Evolutionary conservation across 2,888 invertebrate species (phyloP).

Genomic region (Coenonympha glycerion): DNA sequence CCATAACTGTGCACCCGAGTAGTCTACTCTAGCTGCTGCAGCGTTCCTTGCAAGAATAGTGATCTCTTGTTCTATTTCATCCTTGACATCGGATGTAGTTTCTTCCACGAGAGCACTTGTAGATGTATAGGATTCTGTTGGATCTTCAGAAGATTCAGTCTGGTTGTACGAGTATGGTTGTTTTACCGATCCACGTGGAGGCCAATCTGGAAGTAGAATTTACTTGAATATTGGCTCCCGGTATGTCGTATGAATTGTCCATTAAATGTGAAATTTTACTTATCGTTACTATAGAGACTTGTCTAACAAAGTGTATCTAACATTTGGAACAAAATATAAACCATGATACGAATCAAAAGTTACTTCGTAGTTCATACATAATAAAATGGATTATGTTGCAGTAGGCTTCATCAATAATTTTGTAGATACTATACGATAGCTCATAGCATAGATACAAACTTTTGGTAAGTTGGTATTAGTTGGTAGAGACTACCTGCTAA

Average conservation of each 20-base stretch:
- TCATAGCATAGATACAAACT: no score
- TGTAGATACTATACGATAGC: no score
- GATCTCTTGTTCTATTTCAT: constrained; percentile 27
- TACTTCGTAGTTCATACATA: no score
- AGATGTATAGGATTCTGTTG: constrained; percentile 23
- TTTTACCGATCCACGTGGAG: constrained; percentile 52
- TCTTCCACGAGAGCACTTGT: constrained; percentile 30
- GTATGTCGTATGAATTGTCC: not conserved
- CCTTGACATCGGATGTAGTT: constrained; percentile 24
- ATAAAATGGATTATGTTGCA: no score
- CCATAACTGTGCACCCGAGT: constrained; percentile 87
- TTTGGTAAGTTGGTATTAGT: no score
- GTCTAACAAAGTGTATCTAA: no score
- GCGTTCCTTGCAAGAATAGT: constrained; percentile 33
- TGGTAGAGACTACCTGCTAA: not conserved
- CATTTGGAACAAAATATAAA: no score
- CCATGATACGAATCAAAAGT: no score
- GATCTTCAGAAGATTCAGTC: constrained; percentile 22
- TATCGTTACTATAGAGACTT: no score
- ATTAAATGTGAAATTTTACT: no score
- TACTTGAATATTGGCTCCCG: not conserved
- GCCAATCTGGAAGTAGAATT: constrained; percentile 49
- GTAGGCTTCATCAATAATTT: no score
- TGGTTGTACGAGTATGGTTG: constrained; percentile 47
- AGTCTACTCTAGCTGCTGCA: constrained; percentile 74